Conservation (phyloP, 2,113 vertebrate species). For the Tor tambroides region DNA sequence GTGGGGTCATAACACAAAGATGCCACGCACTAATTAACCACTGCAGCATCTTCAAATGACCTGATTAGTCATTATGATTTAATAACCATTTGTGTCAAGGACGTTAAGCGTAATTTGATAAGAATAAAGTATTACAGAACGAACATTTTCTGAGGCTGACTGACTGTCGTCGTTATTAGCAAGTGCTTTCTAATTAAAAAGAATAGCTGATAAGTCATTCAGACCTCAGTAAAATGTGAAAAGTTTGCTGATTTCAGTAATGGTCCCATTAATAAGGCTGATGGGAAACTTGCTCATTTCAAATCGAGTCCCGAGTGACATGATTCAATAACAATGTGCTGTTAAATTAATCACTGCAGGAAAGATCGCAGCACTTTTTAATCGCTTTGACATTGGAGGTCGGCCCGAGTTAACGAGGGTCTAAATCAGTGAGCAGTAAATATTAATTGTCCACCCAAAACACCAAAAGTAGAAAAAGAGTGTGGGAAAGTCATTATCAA, state of each 20-base stretch:
- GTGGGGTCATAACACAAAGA: constrained; percentile 31
- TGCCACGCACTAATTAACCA: constrained; percentile 31
- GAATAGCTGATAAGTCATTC: constrained; percentile 76
- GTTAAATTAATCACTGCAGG: constrained; percentile 75
- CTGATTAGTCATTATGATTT: constrained; percentile 52
- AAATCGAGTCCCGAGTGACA: constrained; percentile 76
- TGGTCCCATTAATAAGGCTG: constrained; percentile 74
- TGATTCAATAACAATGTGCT: constrained; percentile 80
- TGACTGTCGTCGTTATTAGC: constrained; percentile 75
- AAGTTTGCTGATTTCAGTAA: constrained; percentile 72
- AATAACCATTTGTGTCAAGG: constrained; percentile 50
- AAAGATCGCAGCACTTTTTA: constrained; percentile 76
- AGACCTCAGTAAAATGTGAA: constrained; percentile 73
- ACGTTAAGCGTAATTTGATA: constrained; percentile 50
- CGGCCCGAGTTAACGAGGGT: constrained; percentile 78
- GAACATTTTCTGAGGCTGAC: constrained; percentile 69
- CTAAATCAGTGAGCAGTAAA: constrained; percentile 77
- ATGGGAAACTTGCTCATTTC: constrained; percentile 75
- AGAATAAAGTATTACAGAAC: constrained; percentile 41
- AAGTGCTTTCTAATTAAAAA: constrained; percentile 78
- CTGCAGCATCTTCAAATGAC: constrained; percentile 40
- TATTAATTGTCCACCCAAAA: constrained; percentile 79
- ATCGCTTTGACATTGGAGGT: constrained; percentile 81
- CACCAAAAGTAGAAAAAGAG: constrained; percentile 74
- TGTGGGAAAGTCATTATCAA: neutral